Evolutionary conservation across 1,140 invertebrate species (phyloP), one percentile per base, ranked within the genome.

Genomic region (Bombyx mandarina): DNA sequence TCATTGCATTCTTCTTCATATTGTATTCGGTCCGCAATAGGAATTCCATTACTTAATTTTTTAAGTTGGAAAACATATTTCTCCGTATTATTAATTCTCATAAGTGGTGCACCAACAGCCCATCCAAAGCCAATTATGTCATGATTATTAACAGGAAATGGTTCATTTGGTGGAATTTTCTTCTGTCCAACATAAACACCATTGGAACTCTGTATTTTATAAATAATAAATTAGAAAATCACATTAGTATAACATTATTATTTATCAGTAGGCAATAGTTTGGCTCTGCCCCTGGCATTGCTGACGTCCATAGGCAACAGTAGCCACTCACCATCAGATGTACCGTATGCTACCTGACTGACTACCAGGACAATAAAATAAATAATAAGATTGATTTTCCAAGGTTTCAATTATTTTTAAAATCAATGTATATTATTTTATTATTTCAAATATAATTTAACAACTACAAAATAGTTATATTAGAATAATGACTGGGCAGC

Each of bases 41-140:
- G 57, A 48, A 51, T 45, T 52, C 53, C 45, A 50, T 45, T 10
- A 9, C 56, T 63, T 66, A 69, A 60, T 63, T 73, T 77, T 6
- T 65, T 53, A 42, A 86, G 56, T 67, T 82, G 81, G 61, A 78
- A 86, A 51, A 86, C 57, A 76, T 72, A 80, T 63, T 86, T 84
- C 57, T 86, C 75, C 67, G 56, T 58, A 57, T 86, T 73, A 52
- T 70, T 61, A 42, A 86, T 70, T 46, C 71, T 59, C 55, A 57
- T 65, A 50, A 75, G 54, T 44, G 66, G 60, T 43, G 71, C 74
- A 18, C 67, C 72, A 58, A 61, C 57, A 43, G 75, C 73, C 79
- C 81, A 84, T 7, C 82, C 82, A 62, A 86, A 61, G 3, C 82
- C 82, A 61, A 86, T 78, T 22, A 80, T 43, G 69, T 82, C 78